These are phyloP conservation scores for Agriopis aurantiaria DNA, from an alignment of 2,888 invertebrate species.

Conservation along the genomic window DNA sequence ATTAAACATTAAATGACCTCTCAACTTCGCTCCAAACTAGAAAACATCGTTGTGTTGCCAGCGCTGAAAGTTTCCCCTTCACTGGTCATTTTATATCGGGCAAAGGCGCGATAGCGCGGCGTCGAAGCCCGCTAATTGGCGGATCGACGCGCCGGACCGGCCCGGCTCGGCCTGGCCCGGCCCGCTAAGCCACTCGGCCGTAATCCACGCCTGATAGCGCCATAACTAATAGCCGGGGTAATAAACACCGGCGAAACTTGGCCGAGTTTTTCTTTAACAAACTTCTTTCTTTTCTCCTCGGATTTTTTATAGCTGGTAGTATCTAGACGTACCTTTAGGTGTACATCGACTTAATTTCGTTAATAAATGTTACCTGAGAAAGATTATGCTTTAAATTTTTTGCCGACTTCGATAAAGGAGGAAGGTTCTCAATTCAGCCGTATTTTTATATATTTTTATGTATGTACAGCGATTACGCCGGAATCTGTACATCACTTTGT, in stretches of 20 bases:
- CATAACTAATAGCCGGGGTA: slow-evolving; percentile 45
- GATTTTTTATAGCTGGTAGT: slow-evolving; percentile 15
- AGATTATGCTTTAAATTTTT: background rate
- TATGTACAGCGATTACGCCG: too few relatives aligned
- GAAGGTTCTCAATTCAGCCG: too few relatives aligned
- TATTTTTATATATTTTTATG: too few relatives aligned
- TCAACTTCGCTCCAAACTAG: slow-evolving; percentile 3
- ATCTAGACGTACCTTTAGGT: slow-evolving; percentile 12
- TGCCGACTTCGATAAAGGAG: too few relatives aligned
- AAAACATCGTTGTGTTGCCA: slow-evolving; percentile 21
- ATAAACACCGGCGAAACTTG: slow-evolving; percentile 44
- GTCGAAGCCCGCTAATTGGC: slow-evolving; percentile 25
- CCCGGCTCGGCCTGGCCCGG: slow-evolving; percentile 5
- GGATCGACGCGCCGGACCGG: slow-evolving; percentile 19
- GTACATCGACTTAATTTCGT: slow-evolving; percentile 4
- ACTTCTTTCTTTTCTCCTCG: slow-evolving; percentile 29
- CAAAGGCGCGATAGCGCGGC: slow-evolving; percentile 13
- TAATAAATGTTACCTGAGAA: background rate
- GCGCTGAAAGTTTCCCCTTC: slow-evolving; percentile 26
- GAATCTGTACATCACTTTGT: too few relatives aligned
- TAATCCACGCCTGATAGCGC: slow-evolving; percentile 37
- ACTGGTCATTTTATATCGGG: slow-evolving; percentile 20
- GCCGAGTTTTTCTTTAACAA: slow-evolving; percentile 37
- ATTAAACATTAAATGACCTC: slow-evolving; percentile 17
- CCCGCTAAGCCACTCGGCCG: slow-evolving; percentile 30